Conservation (phyloP, 1,140 invertebrate genomes). For the Drosophila triauraria region DNA sequence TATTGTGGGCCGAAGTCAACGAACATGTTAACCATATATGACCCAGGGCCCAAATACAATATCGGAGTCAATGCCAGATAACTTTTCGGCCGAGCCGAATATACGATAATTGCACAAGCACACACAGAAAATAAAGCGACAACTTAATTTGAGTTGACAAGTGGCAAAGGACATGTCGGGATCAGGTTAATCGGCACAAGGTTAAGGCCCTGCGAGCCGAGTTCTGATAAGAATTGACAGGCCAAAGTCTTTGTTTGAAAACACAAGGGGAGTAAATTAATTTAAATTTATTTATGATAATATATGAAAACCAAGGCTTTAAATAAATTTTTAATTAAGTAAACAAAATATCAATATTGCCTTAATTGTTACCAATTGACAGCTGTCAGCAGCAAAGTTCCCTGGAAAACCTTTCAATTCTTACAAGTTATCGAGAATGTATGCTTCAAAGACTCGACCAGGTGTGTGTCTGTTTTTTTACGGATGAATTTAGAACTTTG, state of each 20-base stretch:
- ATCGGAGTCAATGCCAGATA: constrained; percentile 48
- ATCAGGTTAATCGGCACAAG: constrained; percentile 30
- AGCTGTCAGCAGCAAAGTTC: too few species aligned
- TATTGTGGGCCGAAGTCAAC: constrained; percentile 68
- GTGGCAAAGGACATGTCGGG: constrained; percentile 41
- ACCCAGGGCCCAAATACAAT: constrained; percentile 33
- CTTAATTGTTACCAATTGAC: background rate
- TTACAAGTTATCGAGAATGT: background rate
- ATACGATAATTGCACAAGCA: constrained; percentile 60
- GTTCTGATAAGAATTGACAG: constrained; percentile 1
- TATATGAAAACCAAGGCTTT: too few species aligned
- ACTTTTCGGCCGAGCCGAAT: constrained; percentile 37
- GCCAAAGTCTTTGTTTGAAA: background rate
- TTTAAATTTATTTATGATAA: constrained; percentile 11
- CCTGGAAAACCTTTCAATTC: background rate
- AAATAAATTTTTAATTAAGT: background rate
- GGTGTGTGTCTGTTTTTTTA: background rate
- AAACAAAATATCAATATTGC: background rate
- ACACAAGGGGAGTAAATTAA: constrained; percentile 10
- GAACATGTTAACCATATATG: constrained; percentile 65
- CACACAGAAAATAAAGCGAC: constrained; percentile 30
- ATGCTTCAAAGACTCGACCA: background rate
- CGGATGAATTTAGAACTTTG: too few species aligned
- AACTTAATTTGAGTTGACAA: constrained; percentile 69
- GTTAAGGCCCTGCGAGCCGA: constrained; percentile 27